A percentile compares a stretch with the other conserved stretches of the same genome.
These are phyloP conservation scores for Carcina quercana DNA, from an alignment of 2,888 invertebrate species.

Conservation along the genomic window DNA sequence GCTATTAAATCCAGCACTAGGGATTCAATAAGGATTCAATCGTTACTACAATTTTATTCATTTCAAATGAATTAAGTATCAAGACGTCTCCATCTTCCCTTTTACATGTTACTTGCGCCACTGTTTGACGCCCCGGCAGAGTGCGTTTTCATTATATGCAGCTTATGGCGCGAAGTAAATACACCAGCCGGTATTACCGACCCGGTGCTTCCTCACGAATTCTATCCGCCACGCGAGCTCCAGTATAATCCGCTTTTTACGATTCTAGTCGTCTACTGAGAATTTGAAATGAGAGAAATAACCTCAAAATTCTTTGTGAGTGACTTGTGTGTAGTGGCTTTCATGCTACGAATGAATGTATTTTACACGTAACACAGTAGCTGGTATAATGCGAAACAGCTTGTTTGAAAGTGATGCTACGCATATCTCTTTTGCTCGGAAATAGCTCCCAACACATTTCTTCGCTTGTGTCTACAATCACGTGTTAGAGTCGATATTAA, in stretches of 20 bases:
- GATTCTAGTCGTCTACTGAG: slow-evolving; percentile 64
- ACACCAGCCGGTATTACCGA: slow-evolving; percentile 68
- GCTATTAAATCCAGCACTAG: too few relatives aligned
- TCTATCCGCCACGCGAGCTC: slow-evolving; percentile 55
- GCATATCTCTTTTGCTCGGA: too few relatives aligned
- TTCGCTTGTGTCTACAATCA: too few relatives aligned
- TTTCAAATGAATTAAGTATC: too few relatives aligned
- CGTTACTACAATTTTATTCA: too few relatives aligned
- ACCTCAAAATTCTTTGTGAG: slow-evolving; percentile 56
- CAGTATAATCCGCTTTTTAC: slow-evolving; percentile 72
- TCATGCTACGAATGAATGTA: slow-evolving; percentile 52
- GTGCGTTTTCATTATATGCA: slow-evolving; percentile 75
- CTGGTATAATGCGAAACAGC: too few relatives aligned
- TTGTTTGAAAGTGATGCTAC: too few relatives aligned
- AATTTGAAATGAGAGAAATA: slow-evolving; percentile 71
- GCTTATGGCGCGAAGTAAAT: slow-evolving; percentile 68
- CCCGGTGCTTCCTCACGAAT: slow-evolving; percentile 62
- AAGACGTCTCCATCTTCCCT: slow-evolving; percentile 21
- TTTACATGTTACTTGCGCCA: slow-evolving; percentile 42
- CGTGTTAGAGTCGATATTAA: too few relatives aligned
- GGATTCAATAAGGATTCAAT: too few relatives aligned
- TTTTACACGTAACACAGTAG: not conserved
- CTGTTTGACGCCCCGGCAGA: slow-evolving; percentile 63
- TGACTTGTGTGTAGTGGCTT: slow-evolving; percentile 39
- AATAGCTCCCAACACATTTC: too few relatives aligned